These are phyloP conservation scores for Deilephila porcellus DNA, from an alignment of 2,888 invertebrate genomes.

Conservation along the genomic window DNA sequence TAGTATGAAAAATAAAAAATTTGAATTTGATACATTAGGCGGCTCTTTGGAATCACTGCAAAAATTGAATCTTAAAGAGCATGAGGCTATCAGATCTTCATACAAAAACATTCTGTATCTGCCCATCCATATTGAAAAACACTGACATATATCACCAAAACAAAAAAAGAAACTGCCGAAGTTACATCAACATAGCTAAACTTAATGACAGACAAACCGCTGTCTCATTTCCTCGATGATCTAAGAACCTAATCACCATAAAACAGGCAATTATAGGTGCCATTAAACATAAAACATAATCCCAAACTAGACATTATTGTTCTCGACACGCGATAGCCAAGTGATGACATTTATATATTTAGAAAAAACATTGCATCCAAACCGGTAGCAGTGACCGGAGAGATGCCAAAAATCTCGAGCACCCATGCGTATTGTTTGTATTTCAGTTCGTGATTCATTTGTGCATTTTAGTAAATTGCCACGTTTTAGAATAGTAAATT, in stretches of 20 bases:
- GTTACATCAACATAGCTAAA: neutral
- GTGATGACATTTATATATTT: constrained; percentile 27
- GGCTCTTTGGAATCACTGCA: too few relatives aligned
- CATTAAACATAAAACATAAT: constrained; percentile 14
- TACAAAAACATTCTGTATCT: too few relatives aligned
- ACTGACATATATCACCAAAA: neutral
- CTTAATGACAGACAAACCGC: constrained; percentile 1
- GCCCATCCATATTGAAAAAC: too few relatives aligned
- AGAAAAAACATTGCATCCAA: constrained; percentile 31
- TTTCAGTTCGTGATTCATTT: neutral
- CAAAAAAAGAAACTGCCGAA: neutral
- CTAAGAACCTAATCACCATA: constrained; percentile 6
- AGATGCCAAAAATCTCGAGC: constrained; percentile 44
- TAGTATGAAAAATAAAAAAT: too few relatives aligned
- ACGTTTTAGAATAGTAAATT: too few relatives aligned
- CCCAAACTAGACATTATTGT: constrained; percentile 2
- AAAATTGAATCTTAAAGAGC: too few relatives aligned
- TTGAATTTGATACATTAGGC: too few relatives aligned
- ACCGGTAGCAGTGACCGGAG: constrained; percentile 14
- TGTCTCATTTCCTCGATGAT: constrained; percentile 16
- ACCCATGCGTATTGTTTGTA: constrained; percentile 24
- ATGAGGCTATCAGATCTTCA: too few relatives aligned
- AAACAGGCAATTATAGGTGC: constrained; percentile 12
- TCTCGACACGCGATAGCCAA: constrained; percentile 18
- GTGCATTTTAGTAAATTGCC: neutral